Conservation (phyloP, 1,140 invertebrate genomes). For the Hycleus phaleratus region DNA sequence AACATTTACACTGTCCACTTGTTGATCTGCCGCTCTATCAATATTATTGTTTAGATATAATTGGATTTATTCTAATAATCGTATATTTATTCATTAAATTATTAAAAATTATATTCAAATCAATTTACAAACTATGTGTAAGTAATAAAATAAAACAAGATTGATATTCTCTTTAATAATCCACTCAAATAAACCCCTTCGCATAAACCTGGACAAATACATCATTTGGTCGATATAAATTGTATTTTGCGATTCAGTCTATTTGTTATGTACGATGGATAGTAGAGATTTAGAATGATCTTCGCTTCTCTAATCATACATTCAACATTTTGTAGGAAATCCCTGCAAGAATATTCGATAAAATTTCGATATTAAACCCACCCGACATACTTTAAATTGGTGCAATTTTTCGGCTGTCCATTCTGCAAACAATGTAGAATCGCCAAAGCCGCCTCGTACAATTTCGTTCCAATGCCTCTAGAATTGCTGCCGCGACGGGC, state of each 20-base stretch:
- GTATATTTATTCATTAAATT: not conserved
- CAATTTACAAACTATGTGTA: slow-evolving; percentile 4
- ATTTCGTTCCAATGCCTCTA: slow-evolving; percentile 24
- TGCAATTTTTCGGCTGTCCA: slow-evolving; percentile 26
- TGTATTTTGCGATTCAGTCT: slow-evolving; percentile 30
- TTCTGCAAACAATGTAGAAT: slow-evolving; percentile 27
- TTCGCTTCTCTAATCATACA: slow-evolving; percentile 30
- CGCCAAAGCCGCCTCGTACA: slow-evolving; percentile 30
- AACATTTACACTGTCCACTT: slow-evolving; percentile 35
- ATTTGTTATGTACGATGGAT: slow-evolving; percentile 29
- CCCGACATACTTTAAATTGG: slow-evolving; percentile 23
- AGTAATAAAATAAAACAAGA: slow-evolving; percentile 6
- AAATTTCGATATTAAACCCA: not conserved
- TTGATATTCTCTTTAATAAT: not conserved
- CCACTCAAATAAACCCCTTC: too few relatives aligned
- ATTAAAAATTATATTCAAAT: not conserved
- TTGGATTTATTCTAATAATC: slow-evolving; percentile 2
- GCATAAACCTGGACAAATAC: slow-evolving; percentile 10
- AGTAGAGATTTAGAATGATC: slow-evolving; percentile 28
- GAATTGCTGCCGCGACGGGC: slow-evolving; percentile 25
- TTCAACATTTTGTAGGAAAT: slow-evolving; percentile 26
- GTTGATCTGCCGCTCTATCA: slow-evolving; percentile 41
- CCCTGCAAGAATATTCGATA: slow-evolving; percentile 19
- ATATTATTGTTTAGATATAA: slow-evolving; percentile 44
- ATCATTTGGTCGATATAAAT: slow-evolving; percentile 29